Base-by-base conservation (phyloP, 2,888 invertebrate species). In the Noctua janthina region DNA sequence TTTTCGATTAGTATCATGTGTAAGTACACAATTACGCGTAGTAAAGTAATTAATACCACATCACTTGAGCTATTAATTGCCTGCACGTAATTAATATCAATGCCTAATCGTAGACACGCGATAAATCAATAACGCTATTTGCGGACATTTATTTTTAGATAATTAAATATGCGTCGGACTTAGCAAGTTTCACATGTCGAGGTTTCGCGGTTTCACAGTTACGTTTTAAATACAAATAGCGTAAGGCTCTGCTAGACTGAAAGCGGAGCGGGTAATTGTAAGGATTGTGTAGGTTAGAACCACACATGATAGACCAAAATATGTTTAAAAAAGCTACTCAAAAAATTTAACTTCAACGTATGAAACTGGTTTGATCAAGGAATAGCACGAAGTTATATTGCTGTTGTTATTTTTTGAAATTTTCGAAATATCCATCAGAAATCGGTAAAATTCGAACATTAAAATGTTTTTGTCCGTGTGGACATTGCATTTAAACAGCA, bases 121-220 rank as follows among this genome's bases (percentile, higher is more conserved):
- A 83, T 83, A 79, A 67, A 79, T 85, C 85, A 85, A 87, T 64
- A 83, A 62, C 11, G 29, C 39, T 87, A 73, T 84, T 86, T 84
- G 75, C 68, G 39, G 66, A 56, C 64, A 86, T 87, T 71, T 83
- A 78, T 75, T 78, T 79, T 79, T 83, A 79, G 83, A 43, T 81
- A 54, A 39, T 59, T 68, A 66, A 49, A 49, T 71, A 71, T n/a
- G 35, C 78, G 59, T 56, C 39, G 64, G 15, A 20, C 43, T 76
- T 66, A 2, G 66, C 11, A n/a, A 70, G 69, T 73, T 70, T 76
- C 79, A 73, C 75, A 78, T 68, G 62, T 69, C 59, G 59, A 29
- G 29, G 51, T 70, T 29, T 59, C 23, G 59, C 62, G 51, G 82
- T 49, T 73, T 67, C 82, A 59, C 23, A 82, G 78, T 86, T 84